Conservation (phyloP, 1,140 invertebrate species). For the Macrotrachela quadricornifera region DNA sequence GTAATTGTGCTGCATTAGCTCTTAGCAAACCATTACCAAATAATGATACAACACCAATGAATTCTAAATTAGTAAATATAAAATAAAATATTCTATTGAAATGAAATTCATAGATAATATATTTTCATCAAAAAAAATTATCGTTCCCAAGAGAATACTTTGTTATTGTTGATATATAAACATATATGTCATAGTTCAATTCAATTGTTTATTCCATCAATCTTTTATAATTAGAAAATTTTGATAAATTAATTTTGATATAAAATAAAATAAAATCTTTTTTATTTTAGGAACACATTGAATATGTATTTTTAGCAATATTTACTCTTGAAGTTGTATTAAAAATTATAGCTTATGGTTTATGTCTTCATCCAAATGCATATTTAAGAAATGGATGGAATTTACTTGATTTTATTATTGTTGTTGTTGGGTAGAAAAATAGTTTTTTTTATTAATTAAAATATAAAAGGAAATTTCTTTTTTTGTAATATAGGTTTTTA, state of each 20-base stretch:
- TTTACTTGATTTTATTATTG: conserved; percentile 96
- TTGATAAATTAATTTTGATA: neutral
- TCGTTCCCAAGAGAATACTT: neutral
- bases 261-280: too few species aligned
- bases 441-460: neutral
- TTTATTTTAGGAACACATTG: conserved; percentile 64
- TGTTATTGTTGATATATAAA: neutral
- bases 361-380: conserved; percentile 78
- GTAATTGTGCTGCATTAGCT: conserved; percentile 92
- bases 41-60: conserved; percentile 81
- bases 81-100: too few species aligned
- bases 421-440: conserved; percentile 64
- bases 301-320: conserved; percentile 93
- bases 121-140: too few species aligned
- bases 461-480: too few species aligned
- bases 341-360: conserved; percentile 97
- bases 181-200: conserved; percentile 4
- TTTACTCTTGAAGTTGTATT: conserved; percentile 93
- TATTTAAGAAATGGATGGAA: conserved; percentile 98
- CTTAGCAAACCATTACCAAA: conserved; percentile 91
- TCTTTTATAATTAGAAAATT: neutral
- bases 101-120: too few species aligned
- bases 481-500: neutral
- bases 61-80: conserved; percentile 60
- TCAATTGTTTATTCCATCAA: neutral